Evolutionary conservation across 2,888 invertebrate species (phyloP).

Genomic region (Hirtodrosophila trivittata): DNA sequence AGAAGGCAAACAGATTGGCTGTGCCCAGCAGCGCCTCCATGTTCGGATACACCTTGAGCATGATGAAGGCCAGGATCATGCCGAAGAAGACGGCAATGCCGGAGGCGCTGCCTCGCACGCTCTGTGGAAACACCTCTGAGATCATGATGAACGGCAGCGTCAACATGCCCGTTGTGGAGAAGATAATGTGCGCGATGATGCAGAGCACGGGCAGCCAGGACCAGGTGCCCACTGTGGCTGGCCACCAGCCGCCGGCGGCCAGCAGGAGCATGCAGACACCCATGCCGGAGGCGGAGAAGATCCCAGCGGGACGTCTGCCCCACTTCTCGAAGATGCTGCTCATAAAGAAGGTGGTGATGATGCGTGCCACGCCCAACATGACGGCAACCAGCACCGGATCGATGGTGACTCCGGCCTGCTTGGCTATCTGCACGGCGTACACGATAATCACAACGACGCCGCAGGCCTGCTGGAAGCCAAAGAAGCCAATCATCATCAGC

Average conservation of each 20-base stretch:
- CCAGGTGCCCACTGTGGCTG: slow-evolving; percentile 58
- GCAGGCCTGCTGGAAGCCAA: slow-evolving; percentile 88
- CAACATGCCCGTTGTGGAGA: slow-evolving; percentile 84
- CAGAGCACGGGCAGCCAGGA: slow-evolving; percentile 78
- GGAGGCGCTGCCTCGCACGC: slow-evolving; percentile 87
- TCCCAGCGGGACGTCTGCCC: slow-evolving; percentile 87
- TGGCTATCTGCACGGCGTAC: slow-evolving; percentile 88
- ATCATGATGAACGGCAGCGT: slow-evolving; percentile 91
- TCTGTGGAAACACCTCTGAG: slow-evolving; percentile 89
- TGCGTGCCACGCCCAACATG: slow-evolving; percentile 87
- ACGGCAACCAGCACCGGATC: slow-evolving; percentile 88
- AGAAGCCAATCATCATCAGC: slow-evolving; percentile 86
- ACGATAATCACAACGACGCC: slow-evolving; percentile 90
- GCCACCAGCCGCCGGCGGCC: slow-evolving; percentile 85
- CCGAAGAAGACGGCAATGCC: slow-evolving; percentile 87
- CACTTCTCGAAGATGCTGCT: slow-evolving; percentile 87
- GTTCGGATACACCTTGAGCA: slow-evolving; percentile 88
- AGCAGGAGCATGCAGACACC: slow-evolving; percentile 86
- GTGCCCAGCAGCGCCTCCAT: slow-evolving; percentile 86
- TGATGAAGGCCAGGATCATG: slow-evolving; percentile 87
- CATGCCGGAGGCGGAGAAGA: slow-evolving; percentile 88
- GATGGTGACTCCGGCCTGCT: slow-evolving; percentile 86
- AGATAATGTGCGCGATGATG: slow-evolving; percentile 84
- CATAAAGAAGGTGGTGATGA: slow-evolving; percentile 87
- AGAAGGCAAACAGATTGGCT: slow-evolving; percentile 87